Conservation (phyloP, 2,888 invertebrate species). For the Cephus spinipes region DNA sequence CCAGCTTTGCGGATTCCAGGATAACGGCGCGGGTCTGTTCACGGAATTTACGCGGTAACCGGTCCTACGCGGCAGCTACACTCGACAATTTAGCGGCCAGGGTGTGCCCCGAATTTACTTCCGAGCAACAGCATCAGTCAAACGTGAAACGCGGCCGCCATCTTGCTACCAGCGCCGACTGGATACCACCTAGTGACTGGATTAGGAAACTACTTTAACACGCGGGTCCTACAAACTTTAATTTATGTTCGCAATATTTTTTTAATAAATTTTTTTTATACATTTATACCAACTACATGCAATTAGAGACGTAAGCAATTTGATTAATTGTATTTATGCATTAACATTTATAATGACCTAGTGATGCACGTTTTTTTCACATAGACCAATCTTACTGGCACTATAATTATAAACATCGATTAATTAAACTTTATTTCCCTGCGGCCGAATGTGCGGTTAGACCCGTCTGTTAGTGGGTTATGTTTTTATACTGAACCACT, state of each 20-base stretch:
- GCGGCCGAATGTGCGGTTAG: not conserved
- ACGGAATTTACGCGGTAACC: conserved; percentile 23
- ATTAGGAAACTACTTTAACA: not conserved
- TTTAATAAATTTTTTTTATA: not conserved
- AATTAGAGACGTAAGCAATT: not conserved
- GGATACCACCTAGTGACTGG: conserved; percentile 19
- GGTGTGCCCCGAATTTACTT: conserved; percentile 52
- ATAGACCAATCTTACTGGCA: not conserved
- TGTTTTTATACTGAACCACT: not conserved
- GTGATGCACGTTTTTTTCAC: not conserved
- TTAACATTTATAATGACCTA: not conserved
- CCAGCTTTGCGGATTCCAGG: conserved; percentile 27
- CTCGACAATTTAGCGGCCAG: conserved; percentile 36
- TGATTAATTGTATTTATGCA: not conserved
- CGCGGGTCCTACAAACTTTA: conserved; percentile 19
- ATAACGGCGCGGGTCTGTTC: conserved; percentile 16
- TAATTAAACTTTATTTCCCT: not conserved
- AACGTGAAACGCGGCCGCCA: conserved; percentile 57
- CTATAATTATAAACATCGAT: not conserved
- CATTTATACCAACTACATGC: not conserved
- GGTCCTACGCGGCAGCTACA: conserved; percentile 25
- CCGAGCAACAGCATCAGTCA: conserved; percentile 53
- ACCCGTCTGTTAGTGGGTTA: not conserved
- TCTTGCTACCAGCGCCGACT: conserved; percentile 42
- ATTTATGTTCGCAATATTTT: not conserved